These are phyloP conservation scores for Alviniconcha strummeri DNA, from an alignment of 2,888 invertebrate species.

Conservation along the genomic window DNA sequence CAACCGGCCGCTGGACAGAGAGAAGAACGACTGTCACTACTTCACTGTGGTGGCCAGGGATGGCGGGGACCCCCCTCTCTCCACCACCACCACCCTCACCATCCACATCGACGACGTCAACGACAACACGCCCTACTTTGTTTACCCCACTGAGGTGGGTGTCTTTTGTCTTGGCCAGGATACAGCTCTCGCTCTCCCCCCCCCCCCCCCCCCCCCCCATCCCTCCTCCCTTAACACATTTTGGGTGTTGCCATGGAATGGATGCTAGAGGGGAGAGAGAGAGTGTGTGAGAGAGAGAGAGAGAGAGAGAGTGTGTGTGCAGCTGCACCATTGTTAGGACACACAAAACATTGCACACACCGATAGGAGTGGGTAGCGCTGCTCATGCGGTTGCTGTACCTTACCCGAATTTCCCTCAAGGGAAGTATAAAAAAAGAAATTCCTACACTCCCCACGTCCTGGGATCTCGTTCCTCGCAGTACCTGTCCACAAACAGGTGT, in stretches of 20 bases:
- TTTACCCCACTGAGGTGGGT: slow-evolving; percentile 32
- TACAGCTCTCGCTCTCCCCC: not conserved
- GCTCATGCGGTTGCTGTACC: too few relatives aligned
- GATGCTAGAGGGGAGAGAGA: too few relatives aligned
- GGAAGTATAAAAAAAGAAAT: too few relatives aligned
- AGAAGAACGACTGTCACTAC: slow-evolving; percentile 22
- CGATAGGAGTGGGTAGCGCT: not conserved
- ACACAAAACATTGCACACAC: not conserved
- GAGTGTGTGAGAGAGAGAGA: too few relatives aligned
- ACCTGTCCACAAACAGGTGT: too few relatives aligned
- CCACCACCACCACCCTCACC: slow-evolving; percentile 37
- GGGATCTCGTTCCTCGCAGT: too few relatives aligned
- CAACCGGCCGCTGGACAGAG: slow-evolving; percentile 36
- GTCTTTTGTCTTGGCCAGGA: too few relatives aligned
- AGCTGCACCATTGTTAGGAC: not conserved
- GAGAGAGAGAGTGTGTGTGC: not conserved
- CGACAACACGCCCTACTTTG: slow-evolving; percentile 42
- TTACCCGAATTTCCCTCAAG: too few relatives aligned
- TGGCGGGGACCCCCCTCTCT: slow-evolving; percentile 35
- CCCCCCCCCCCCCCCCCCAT: not conserved
- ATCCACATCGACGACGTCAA: slow-evolving; percentile 40
- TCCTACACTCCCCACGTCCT: too few relatives aligned
- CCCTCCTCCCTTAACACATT: not conserved
- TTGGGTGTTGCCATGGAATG: too few relatives aligned
- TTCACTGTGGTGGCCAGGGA: slow-evolving; percentile 38